These are phyloP conservation scores for Eristalis intricaria DNA, from an alignment of 2,888 invertebrate genomes.

Conservation along the genomic window DNA sequence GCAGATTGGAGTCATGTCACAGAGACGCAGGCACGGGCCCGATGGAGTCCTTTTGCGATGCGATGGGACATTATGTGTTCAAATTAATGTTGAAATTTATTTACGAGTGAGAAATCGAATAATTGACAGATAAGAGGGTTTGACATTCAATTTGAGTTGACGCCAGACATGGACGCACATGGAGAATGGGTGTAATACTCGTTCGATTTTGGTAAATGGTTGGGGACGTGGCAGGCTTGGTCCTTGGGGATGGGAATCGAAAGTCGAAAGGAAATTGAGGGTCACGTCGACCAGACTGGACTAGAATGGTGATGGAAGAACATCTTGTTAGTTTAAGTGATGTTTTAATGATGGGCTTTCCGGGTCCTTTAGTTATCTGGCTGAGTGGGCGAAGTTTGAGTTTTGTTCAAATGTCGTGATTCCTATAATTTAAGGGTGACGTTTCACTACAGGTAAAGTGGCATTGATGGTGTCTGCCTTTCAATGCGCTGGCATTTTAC, in stretches of 20 bases:
- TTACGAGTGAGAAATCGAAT: conserved; percentile 41
- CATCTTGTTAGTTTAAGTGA: no score
- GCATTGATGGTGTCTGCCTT: no score
- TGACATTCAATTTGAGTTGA: conserved; percentile 65
- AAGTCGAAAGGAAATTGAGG: not conserved
- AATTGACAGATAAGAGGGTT: conserved; percentile 62
- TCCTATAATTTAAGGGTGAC: no score
- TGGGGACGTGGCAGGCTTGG: conserved; percentile 23
- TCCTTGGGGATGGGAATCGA: not conserved
- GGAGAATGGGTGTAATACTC: conserved; percentile 16
- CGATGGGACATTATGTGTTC: conserved; percentile 6
- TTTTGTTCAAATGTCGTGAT: no score
- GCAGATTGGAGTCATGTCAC: conserved; percentile 31
- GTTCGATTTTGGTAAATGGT: conserved; percentile 52
- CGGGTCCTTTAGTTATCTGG: no score
- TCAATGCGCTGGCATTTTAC: no score
- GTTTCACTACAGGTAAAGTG: no score
- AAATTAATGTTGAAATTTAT: conserved; percentile 53
- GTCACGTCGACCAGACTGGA: not conserved
- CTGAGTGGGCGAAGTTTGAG: no score
- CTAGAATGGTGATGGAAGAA: no score
- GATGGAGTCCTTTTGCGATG: conserved; percentile 29
- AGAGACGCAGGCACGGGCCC: not conserved
- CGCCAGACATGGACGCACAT: conserved; percentile 21
- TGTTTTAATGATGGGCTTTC: no score